A percentile compares a stretch with the other conserved stretches of the same genome.
These are phyloP conservation scores for Sminthopsis crassicaudata DNA, from an alignment of 2,113 vertebrate genomes.

Conservation along the genomic window DNA sequence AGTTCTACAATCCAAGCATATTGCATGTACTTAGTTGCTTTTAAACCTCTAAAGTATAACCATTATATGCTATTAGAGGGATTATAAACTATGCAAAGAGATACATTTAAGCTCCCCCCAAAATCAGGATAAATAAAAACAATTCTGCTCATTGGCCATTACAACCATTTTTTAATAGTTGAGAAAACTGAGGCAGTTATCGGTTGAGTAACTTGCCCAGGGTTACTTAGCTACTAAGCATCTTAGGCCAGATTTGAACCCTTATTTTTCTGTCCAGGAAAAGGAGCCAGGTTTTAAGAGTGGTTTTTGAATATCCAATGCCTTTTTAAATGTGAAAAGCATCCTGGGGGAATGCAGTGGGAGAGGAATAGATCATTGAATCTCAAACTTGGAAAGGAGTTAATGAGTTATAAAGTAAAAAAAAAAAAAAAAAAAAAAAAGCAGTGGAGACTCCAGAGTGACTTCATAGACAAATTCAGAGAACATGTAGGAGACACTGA, in stretches of 20 bases:
- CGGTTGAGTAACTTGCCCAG: neutral
- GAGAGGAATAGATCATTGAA: neutral
- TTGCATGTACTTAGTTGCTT: conserved; percentile 77
- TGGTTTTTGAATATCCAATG: neutral
- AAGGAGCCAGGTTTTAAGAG: neutral
- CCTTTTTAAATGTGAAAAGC: neutral
- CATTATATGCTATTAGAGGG: conserved; percentile 75
- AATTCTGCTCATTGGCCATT: conserved; percentile 77
- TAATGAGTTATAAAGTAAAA: neutral
- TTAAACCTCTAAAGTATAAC: conserved; percentile 74
- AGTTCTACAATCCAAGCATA: conserved; percentile 75
- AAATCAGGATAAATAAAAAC: conserved; percentile 81
- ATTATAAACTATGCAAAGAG: conserved; percentile 81
- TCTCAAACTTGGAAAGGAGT: neutral
- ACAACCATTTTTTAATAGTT: neutral
- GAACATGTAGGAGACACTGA: neutral
- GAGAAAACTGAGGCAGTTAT: neutral
- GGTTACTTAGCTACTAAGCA: neutral
- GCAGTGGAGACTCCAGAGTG: neutral
- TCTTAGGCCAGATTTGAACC: neutral
- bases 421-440: neutral
- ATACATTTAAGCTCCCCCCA: conserved; percentile 78
- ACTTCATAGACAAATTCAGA: neutral
- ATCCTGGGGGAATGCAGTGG: neutral
- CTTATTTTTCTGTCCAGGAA: neutral